These are phyloP conservation scores for Perca fluviatilis DNA, from an alignment of 2,113 vertebrate genomes.

Conservation along the genomic window DNA sequence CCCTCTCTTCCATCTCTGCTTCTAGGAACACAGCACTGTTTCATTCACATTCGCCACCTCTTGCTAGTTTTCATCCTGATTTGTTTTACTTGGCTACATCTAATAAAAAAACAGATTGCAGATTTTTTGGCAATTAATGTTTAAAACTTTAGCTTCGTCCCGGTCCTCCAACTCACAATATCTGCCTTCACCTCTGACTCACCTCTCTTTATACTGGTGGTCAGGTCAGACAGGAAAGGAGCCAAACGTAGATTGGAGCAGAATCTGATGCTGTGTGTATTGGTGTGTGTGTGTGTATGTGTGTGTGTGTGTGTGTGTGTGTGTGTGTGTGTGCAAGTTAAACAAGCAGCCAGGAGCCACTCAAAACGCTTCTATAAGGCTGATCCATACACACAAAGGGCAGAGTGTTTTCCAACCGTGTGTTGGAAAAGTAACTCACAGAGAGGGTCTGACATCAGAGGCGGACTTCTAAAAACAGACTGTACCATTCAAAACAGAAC, in stretches of 20 bases:
- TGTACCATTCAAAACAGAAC: conserved; percentile 45
- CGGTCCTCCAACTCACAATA: background rate
- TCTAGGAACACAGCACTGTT: background rate
- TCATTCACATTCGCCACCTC: background rate
- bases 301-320: conserved; percentile 6
- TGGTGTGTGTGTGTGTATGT: conserved; percentile 31
- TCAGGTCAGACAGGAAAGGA: conserved; percentile 23
- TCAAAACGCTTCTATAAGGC: conserved; percentile 74
- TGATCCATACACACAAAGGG: conserved; percentile 79
- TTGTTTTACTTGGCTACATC: conserved; percentile 8
- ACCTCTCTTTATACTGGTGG: conserved; percentile 8
- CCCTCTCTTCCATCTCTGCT: background rate
- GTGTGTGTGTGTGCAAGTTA: background rate
- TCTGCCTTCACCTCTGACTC: conserved; percentile 35
- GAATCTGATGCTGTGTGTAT: conserved; percentile 19
- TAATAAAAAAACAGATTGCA: background rate
- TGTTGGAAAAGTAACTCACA: conserved; percentile 62
- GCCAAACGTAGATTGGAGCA: conserved; percentile 17
- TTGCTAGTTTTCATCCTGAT: background rate
- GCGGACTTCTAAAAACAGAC: conserved; percentile 30
- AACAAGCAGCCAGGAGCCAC: conserved; percentile 44
- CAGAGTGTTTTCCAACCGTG: conserved; percentile 74
- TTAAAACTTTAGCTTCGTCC: background rate
- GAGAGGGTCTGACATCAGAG: conserved; percentile 63
- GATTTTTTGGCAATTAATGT: background rate